Evolutionary conservation across 2,888 invertebrate species (phyloP), one percentile per base, ranked within the genome.

Genomic region (Ferdinandea cuprea): DNA sequence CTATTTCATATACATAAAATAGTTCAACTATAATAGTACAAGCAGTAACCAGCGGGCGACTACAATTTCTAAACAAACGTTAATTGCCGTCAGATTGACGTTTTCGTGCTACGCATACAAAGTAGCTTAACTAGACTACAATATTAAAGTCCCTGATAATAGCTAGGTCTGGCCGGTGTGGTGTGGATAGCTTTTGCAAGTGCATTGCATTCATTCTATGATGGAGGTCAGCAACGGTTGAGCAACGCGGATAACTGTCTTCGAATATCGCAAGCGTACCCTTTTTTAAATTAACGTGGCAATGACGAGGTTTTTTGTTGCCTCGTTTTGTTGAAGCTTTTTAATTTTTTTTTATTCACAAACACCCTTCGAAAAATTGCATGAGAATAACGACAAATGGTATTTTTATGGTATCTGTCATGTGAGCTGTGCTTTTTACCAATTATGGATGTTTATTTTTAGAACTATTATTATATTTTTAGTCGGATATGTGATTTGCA

Each of bases 401-500:
- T 13, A 44, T 44, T 37, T 37, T 15, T 35, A 37, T 48, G 35
- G 42, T 2, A 2, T 11, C 28, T 54, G 9, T 46, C 40, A 35
- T 25, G 25, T 66, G 35, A 28, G 35, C 19, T 50, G 58, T 19
- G 13, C 11, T 30, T 19, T 25, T 37, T 40, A 21, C 37, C 30
- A 69, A 59, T 69, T 69, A 69, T 69, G 37, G 40, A 48, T 40
- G 48, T 6, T 13, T 52, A 61, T 71, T 59, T 52, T 61, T 61
- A 42, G 42, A 30, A 15, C 9, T 15, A 37, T 48, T 58, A 42
- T 50, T 71, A 30, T 52, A 52, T 15, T 42, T 59, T 30, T 58
- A 42, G 46, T 48, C 48, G 25, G 35, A 40, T 11, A 19, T 32
- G 28, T 56, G 56, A 78, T 65, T 78, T 71, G 58, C 78, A 78